Percentiles rank a stretch among this genome's conserved stretches.
Evolutionary conservation across 2,113 vertebrate species (phyloP).

Genomic region (Syngnathus typhle): DNA sequence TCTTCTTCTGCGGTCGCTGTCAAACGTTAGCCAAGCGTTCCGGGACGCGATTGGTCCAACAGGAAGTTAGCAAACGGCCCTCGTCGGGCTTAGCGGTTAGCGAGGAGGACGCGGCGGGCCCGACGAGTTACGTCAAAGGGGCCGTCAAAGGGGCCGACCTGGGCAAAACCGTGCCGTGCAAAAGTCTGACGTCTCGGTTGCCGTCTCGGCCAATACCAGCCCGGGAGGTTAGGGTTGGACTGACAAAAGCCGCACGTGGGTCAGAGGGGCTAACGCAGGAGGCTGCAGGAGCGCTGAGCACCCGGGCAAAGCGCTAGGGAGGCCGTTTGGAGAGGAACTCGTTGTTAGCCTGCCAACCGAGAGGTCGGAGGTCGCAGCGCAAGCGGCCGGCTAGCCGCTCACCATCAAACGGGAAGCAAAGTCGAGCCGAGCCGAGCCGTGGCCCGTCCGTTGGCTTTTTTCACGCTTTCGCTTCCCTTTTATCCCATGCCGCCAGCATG

Average conservation of each 20-base stretch:
- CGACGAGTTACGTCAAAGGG: neutral
- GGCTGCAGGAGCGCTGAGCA: no score
- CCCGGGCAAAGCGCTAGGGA: no score
- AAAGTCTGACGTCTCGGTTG: no score
- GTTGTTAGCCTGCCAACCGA: neutral
- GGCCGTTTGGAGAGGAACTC: no score
- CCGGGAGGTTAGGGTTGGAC: no score
- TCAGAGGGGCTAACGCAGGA: no score
- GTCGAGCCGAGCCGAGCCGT: neutral
- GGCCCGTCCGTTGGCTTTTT: neutral
- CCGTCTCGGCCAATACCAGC: no score
- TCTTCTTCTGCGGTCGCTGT: neutral
- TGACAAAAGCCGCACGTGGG: no score
- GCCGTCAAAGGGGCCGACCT: no score
- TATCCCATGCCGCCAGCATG: neutral
- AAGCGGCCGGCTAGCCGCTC: neutral
- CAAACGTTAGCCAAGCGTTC: neutral
- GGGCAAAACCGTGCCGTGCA: no score
- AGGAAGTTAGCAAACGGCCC: neutral
- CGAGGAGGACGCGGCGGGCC: neutral
- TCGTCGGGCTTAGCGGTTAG: neutral
- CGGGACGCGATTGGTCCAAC: conserved; percentile 1
- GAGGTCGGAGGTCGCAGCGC: neutral
- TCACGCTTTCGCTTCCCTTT: neutral
- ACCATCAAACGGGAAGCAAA: neutral